Conservation (phyloP, 1,140 invertebrate genomes). For the Heterodera carotae region DNA sequence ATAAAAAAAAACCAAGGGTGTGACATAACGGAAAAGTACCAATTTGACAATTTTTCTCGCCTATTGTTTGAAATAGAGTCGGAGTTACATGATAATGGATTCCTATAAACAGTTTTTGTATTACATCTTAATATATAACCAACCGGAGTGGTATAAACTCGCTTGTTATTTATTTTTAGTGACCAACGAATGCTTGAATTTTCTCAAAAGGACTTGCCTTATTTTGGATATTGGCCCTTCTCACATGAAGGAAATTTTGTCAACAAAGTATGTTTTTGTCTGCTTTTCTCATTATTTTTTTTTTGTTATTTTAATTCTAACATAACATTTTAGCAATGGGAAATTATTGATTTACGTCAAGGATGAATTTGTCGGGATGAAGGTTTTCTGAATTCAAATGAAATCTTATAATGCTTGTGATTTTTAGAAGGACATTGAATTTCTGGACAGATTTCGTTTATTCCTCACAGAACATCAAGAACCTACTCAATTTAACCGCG, state of each 20-base stretch:
- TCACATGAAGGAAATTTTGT: conserved; percentile 49
- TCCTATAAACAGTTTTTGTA: too few species aligned
- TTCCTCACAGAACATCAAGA: neutral
- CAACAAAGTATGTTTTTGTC: conserved; percentile 27
- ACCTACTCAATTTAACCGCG: conserved; percentile 2
- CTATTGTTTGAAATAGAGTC: too few species aligned
- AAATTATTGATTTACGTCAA: conserved; percentile 51
- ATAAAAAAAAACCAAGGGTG: too few species aligned
- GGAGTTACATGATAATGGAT: too few species aligned
- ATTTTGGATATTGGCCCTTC: conserved; percentile 33
- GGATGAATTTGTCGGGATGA: conserved; percentile 49
- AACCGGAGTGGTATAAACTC: neutral
- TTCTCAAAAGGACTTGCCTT: conserved; percentile 39
- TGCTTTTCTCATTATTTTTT: too few species aligned
- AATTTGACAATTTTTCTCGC: too few species aligned
- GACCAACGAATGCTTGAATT: conserved; percentile 8
- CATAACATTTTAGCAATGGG: conserved; percentile 25
- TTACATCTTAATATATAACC: neutral
- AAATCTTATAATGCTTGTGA: neutral
- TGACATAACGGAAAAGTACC: too few species aligned
- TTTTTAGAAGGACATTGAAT: conserved; percentile 50
- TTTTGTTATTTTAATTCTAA: neutral
- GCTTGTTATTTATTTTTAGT: conserved; percentile 5
- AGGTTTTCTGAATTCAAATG: conserved; percentile 25
- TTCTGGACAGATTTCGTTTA: conserved; percentile 40